phyloP scores from a whole-genome alignment of 2,888 invertebrate species.

The Octonoba sinensis region DNA sequence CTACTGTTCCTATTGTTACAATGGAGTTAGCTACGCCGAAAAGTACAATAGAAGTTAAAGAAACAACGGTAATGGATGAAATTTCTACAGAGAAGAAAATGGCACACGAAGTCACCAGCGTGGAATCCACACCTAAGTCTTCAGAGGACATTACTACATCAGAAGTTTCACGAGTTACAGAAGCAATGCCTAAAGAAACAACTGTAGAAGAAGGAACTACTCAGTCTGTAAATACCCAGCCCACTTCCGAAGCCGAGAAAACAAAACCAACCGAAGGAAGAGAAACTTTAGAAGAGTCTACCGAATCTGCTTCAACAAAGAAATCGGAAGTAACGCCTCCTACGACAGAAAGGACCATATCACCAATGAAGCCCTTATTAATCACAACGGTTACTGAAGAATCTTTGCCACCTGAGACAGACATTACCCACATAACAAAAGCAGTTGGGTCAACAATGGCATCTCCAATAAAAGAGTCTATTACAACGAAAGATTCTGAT shows the following conservation, averaged over 20 bases:
- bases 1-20: neutral
- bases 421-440: too few relatives aligned
- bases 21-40: neutral
- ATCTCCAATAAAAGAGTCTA: too few relatives aligned
- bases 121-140: neutral
- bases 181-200: neutral
- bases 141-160: neutral
- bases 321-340: neutral
- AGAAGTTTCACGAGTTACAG: neutral
- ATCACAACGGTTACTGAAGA: too few relatives aligned
- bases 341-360: neutral
- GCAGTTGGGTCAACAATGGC: too few relatives aligned
- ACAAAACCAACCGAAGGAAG: neutral
- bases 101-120: neutral
- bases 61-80: slow-evolving; percentile 2
- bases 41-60: slow-evolving; percentile 7
- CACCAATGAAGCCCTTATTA: too few relatives aligned
- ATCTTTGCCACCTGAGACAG: too few relatives aligned
- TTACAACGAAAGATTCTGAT: too few relatives aligned
- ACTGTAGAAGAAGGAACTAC: neutral
- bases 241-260: neutral
- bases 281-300: neutral
- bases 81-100: neutral
- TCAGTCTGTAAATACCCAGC: neutral
- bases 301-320: neutral